Evolutionary conservation across 1,140 invertebrate species (phyloP).

Genomic region (Pseudomyrmex cubaensis): DNA sequence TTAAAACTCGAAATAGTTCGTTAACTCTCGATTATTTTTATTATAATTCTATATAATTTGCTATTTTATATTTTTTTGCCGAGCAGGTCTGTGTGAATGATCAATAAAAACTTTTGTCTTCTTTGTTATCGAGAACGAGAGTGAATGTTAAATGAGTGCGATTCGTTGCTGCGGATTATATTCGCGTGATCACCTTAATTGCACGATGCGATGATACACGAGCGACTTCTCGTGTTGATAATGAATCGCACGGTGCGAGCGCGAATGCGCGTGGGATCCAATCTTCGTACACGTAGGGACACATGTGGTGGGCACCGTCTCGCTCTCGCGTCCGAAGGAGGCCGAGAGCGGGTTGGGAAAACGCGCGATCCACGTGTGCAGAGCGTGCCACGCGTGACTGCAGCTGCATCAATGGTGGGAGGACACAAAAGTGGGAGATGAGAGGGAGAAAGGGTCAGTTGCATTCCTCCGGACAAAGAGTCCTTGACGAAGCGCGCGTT

Average conservation of each 20-base stretch:
- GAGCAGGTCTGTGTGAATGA: no score
- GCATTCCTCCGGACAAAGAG: constrained; percentile 40
- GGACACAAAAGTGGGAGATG: constrained; percentile 20
- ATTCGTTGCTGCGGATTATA: constrained; percentile 58
- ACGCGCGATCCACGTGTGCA: constrained; percentile 81
- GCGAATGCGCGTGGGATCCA: constrained; percentile 68
- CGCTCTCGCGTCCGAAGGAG: constrained; percentile 73
- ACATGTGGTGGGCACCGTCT: constrained; percentile 82
- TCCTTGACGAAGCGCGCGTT: neutral
- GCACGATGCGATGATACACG: constrained; percentile 52
- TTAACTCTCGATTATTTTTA: constrained; percentile 1
- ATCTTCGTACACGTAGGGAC: constrained; percentile 56
- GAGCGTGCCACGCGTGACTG: constrained; percentile 84
- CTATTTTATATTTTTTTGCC: no score
- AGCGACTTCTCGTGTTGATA: constrained; percentile 28
- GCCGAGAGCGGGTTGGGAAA: constrained; percentile 75
- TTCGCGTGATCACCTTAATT: constrained; percentile 68
- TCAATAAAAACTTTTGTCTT: no score
- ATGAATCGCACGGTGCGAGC: constrained; percentile 56
- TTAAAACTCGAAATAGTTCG: neutral
- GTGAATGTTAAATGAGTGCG: constrained; percentile 53
- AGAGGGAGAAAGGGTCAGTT: constrained; percentile 51
- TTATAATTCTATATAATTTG: neutral
- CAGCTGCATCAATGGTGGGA: constrained; percentile 65
- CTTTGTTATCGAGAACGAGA: neutral